Evolutionary conservation across 2,888 invertebrate species (phyloP).

Genomic region (Melanostoma scalare): DNA sequence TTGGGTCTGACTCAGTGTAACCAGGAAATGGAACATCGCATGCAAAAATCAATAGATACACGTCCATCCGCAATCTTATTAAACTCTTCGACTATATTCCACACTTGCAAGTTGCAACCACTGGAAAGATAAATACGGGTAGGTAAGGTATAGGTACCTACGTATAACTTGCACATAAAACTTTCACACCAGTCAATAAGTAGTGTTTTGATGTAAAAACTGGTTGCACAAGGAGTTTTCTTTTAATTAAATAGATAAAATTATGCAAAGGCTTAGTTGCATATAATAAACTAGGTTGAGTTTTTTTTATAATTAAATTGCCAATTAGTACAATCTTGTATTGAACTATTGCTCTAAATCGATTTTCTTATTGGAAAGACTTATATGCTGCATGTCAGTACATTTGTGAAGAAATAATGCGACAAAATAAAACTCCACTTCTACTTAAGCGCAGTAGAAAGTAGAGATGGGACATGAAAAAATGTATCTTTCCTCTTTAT

Average conservation of each 20-base stretch:
- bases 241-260: conserved; percentile 56
- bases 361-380: conserved; percentile 38
- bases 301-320: conserved; percentile 49
- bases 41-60: conserved; percentile 67
- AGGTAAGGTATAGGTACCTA: neutral
- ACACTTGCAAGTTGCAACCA: conserved; percentile 9
- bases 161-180: conserved; percentile 3
- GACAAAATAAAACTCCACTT: conserved; percentile 36
- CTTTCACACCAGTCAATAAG: conserved; percentile 33
- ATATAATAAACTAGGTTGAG: conserved; percentile 48
- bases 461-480: conserved; percentile 14
- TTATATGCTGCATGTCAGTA: conserved; percentile 25
- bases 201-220: conserved; percentile 27
- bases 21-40: conserved; percentile 55
- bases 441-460: conserved; percentile 14
- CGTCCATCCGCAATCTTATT: conserved; percentile 66
- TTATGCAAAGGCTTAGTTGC: conserved; percentile 44
- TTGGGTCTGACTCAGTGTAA: conserved; percentile 47
- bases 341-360: conserved; percentile 25
- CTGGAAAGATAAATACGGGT: neutral
- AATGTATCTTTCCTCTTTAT: conserved; percentile 4
- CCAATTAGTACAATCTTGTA: conserved; percentile 56
- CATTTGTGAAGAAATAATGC: conserved; percentile 44
- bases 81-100: conserved; percentile 43
- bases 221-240: conserved; percentile 35